A percentile compares a stretch with the other conserved stretches of the same genome.
phyloP scores from a whole-genome alignment of 2,888 invertebrate genomes.

The Protophormia terraenovae region DNA sequence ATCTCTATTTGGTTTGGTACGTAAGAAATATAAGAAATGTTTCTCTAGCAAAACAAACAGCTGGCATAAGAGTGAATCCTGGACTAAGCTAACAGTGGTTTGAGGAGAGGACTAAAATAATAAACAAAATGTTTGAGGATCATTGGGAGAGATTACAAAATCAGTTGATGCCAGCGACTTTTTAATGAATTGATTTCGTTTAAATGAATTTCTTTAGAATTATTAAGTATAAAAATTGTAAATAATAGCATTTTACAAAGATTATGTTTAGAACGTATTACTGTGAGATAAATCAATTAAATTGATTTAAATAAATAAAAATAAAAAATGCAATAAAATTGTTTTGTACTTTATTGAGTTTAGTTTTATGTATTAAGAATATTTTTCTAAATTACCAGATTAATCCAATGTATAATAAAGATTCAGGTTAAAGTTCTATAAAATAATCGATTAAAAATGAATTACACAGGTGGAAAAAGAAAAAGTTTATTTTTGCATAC shows the following conservation, averaged over 20 bases:
- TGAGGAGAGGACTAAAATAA: not conserved
- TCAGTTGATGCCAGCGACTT: not conserved
- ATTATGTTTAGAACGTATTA: not conserved
- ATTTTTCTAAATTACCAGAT: too few species aligned
- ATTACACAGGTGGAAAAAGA: too few species aligned
- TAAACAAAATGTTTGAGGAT: too few species aligned
- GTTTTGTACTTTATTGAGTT: too few species aligned
- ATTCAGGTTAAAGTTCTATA: too few species aligned
- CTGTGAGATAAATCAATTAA: conserved; percentile 45
- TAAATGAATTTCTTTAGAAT: not conserved
- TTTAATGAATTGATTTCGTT: not conserved
- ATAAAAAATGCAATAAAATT: not conserved
- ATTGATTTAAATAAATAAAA: conserved; percentile 23
- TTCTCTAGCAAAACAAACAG: not conserved
- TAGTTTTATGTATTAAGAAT: too few species aligned
- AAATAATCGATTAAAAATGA: too few species aligned
- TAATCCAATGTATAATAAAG: too few species aligned
- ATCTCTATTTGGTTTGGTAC: conserved; percentile 11
- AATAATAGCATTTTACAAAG: not conserved
- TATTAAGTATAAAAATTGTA: not conserved
- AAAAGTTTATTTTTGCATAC: too few species aligned
- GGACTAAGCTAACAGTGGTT: not conserved
- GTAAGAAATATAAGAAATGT: conserved; percentile 48
- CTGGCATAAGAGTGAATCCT: conserved; percentile 51
- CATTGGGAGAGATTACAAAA: not conserved